Evolutionary conservation across 1,140 invertebrate species (phyloP).

Genomic region (Odontomachus brunneus): DNA sequence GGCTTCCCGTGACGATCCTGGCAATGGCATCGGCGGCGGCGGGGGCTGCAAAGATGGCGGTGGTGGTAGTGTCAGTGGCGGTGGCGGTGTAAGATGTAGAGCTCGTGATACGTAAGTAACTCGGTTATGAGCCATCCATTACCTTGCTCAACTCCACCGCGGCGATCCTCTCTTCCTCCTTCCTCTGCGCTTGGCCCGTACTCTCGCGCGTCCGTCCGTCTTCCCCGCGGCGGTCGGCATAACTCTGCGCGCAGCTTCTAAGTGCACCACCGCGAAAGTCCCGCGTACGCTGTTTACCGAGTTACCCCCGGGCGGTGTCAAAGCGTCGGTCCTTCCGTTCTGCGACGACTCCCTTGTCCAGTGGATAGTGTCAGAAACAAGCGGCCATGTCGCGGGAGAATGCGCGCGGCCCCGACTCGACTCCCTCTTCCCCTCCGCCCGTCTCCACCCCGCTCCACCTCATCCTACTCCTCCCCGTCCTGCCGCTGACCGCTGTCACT

Average conservation of each 20-base stretch:
- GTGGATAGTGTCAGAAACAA: conserved; percentile 59
- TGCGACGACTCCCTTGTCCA: conserved; percentile 48
- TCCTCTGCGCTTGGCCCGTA: conserved; percentile 38
- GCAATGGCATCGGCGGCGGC: neutral
- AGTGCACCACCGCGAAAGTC: conserved; percentile 72
- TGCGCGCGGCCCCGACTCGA: conserved; percentile 41
- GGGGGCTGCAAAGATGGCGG: neutral
- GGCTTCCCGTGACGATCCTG: conserved; percentile 24
- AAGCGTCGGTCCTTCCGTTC: conserved; percentile 59
- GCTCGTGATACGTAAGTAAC: conserved; percentile 70
- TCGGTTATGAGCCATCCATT: conserved; percentile 75
- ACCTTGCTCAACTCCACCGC: conserved; percentile 71
- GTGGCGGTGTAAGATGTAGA: conserved; percentile 52
- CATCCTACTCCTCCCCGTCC: neutral
- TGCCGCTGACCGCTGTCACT: conserved; percentile 33
- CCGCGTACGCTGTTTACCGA: conserved; percentile 69
- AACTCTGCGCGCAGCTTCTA: conserved; percentile 66
- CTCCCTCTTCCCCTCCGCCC: too few relatives aligned
- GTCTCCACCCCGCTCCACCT: too few relatives aligned
- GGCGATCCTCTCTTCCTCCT: conserved; percentile 65
- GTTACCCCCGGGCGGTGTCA: conserved; percentile 68
- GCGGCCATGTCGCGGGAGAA: conserved; percentile 30
- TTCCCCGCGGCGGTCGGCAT: conserved; percentile 17
- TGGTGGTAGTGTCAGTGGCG: neutral
- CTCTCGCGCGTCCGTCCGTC: conserved; percentile 5